Base-by-base conservation (phyloP, 2,797 vertebrate species). In the Chelon labrosus region DNA sequence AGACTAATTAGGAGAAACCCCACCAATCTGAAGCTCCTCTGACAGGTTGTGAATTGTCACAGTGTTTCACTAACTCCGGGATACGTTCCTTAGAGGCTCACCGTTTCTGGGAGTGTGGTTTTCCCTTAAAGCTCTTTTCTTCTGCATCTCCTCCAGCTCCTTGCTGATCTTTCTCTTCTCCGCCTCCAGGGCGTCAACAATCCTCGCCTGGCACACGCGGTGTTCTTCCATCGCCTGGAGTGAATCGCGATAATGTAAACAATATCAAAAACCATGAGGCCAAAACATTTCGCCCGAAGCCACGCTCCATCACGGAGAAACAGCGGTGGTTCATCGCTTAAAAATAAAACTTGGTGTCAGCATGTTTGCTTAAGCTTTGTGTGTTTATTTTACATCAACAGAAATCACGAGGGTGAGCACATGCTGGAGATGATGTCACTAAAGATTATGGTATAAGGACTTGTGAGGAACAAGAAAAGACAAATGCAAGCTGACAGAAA, bases 111-210 rank as follows among this genome's bases (percentile, higher is more conserved):
- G 25, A 17, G 79, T 77, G 37, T 84, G 79, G 67, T 87, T 91
- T 81, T 82, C 75, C 68, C 91, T 94, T 6, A 90, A 58, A 37
- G 86, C 74, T 56, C 72, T 89, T 70, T 86, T 95, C 74, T 85
- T 92, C 82, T 94, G 95, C 70, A 95, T 93, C 61, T 94, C 91
- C 54, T 92, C 90, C 3, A 99, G 95, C 91, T 99, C 97, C 85
- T 86, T 90, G 61, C 94, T 88, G 73, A 99, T 96, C 91, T 98
- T 99, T 74, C 74, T 96, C 78, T 99, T 99, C 87, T 99, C 98
- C 0, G 87, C 93, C 86, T 99, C 98, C 80, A 99, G 89, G 60
- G 97, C 98, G 58, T 97, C 95, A 59, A 99, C 94, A 81, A 99
- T 97, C 90, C 89, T 97, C 12, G 94, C 93, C 61, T 98, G 97